phyloP scores from a whole-genome alignment of 1,140 invertebrate species.

The Diabrotica undecimpunctata region DNA sequence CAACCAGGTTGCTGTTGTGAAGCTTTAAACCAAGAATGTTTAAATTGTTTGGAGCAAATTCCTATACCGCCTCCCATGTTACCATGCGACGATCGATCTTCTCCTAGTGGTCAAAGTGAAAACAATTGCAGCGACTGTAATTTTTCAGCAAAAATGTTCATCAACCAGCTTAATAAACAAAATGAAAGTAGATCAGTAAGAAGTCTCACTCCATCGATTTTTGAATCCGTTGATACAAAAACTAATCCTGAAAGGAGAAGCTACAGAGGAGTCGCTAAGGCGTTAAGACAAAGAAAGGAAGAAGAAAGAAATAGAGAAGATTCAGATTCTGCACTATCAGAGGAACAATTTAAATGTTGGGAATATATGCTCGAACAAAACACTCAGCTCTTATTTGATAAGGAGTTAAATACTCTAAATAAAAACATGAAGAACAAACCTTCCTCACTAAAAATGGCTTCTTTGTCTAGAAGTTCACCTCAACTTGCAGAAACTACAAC shows the following conservation, averaged over 20 bases:
- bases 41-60: slow-evolving; percentile 50
- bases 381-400: slow-evolving; percentile 81
- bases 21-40: slow-evolving; percentile 56
- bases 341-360: slow-evolving; percentile 89
- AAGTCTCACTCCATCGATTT: slow-evolving; percentile 42
- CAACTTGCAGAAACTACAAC: slow-evolving; percentile 51
- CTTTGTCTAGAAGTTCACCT: slow-evolving; percentile 56
- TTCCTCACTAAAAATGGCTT: slow-evolving; percentile 50
- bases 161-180: slow-evolving; percentile 43
- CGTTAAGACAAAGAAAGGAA: slow-evolving; percentile 53
- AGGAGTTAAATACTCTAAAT: slow-evolving; percentile 76
- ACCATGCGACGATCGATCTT: slow-evolving; percentile 63
- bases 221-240: slow-evolving; percentile 43
- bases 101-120: slow-evolving; percentile 79
- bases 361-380: slow-evolving; percentile 91
- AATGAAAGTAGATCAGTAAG: slow-evolving; percentile 42
- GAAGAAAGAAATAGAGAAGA: slow-evolving; percentile 54
- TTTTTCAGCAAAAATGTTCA: slow-evolving; percentile 47
- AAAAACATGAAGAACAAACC: slow-evolving; percentile 54
- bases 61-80: slow-evolving; percentile 47
- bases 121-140: slow-evolving; percentile 59
- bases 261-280: slow-evolving; percentile 56
- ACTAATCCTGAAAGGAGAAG: slow-evolving; percentile 50
- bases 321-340: slow-evolving; percentile 61
- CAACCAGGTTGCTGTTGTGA: slow-evolving; percentile 62